Evolutionary conservation across 2,888 invertebrate genomes (phyloP), one percentile per base, ranked within the genome.

Genomic region (Mylabris sibirica): DNA sequence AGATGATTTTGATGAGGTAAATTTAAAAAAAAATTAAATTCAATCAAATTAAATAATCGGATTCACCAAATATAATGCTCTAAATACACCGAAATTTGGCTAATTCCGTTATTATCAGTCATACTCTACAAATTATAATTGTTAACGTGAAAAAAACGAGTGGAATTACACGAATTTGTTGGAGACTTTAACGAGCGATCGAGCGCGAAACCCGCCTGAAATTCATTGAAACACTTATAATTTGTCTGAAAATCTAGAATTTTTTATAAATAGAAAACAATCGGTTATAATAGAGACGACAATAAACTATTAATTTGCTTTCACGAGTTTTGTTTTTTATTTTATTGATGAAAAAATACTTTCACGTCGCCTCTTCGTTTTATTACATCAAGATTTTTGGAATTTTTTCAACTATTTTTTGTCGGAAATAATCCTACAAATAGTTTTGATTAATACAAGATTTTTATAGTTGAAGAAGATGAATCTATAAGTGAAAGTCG

Each of bases 301-400:
- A 65, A 59, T 63, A 60, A 68, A 65, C 63, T 63, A 59, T 65
- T 68, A 63, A 68, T 68, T 68, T 68, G 68, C 68, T 68, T 68
- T 68, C 68, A 68, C 68, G 65, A 62, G 59, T 68, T 65, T 68
- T 41, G 12, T 12, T 68, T 30, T 30, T 30, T 8, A 30, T 1
- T 30, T 30, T 30, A 30, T 30, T 30, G 60, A 38, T 49, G 65
- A 65, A 61, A 63, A 68, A 65, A 65, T 53, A 68, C 68, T 68
- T 68, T 68, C 68, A 68, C 68, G 61, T 38, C 6, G 22, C 20
- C 11, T 53, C 22, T 22, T 9, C 49, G 8, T 22, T 22, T 20
- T 44, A 44, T 38, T 38, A 17, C 20, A 20, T 49, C 49, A 49
- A 49, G n/a, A 41, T 41, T 17, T 17, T 49, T 17, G 20, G 20